Evolutionary conservation across 2,888 invertebrate genomes (phyloP).

Genomic region (Trypoxylon attenuatum): DNA sequence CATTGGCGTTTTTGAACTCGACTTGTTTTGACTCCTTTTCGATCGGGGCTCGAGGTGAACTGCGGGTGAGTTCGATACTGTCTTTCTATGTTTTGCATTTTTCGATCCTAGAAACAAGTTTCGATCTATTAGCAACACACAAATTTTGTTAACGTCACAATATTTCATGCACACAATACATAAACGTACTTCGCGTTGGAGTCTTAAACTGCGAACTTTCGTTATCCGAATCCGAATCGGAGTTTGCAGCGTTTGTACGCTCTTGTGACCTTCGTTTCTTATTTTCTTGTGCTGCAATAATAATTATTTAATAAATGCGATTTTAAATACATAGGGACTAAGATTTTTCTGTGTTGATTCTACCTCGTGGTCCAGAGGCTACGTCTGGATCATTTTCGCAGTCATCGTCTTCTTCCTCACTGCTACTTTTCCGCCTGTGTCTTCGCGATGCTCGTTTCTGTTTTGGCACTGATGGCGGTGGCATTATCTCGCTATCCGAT

Average conservation of each 20-base stretch:
- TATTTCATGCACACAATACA: background rate
- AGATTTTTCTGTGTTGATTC: background rate
- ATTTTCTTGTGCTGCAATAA: constrained; percentile 13
- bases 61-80: background rate
- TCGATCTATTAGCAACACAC: background rate
- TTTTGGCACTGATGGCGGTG: constrained; percentile 57
- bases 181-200: constrained; percentile 15
- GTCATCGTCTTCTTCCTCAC: constrained; percentile 51
- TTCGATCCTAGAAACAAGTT: background rate
- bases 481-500: constrained; percentile 56
- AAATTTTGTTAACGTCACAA: background rate
- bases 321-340: background rate
- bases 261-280: background rate
- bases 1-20: background rate
- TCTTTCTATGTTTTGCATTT: background rate
- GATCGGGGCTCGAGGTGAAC: background rate
- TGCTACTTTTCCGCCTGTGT: constrained; percentile 20
- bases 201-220: constrained; percentile 3
- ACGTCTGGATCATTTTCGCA: constrained; percentile 25
- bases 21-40: constrained; percentile 23
- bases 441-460: background rate
- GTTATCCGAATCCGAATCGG: constrained; percentile 14
- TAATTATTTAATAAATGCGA: background rate
- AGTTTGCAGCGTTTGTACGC: background rate
- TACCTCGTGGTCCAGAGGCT: constrained; percentile 12